Percentiles rank a stretch among this genome's conserved stretches.
Conservation (phyloP, 2,888 invertebrate genomes). For the Eupithecia dodoneata region DNA sequence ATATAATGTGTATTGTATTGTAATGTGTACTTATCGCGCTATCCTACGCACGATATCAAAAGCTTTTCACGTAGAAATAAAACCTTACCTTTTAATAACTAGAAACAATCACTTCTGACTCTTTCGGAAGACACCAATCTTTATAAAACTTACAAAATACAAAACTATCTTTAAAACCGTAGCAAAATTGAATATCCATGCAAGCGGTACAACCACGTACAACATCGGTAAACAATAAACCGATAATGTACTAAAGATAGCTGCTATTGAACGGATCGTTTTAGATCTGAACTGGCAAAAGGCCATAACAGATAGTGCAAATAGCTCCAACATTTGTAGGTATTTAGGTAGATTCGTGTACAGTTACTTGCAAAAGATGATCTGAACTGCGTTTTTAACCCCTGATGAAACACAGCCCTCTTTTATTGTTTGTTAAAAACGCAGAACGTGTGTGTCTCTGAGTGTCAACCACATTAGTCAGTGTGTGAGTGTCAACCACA, state of each 20-base stretch:
- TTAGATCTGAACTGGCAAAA: slow-evolving; percentile 37
- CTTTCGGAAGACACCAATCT: neutral
- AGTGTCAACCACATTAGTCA: too few species aligned
- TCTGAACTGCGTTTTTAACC: neutral
- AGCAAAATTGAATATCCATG: slow-evolving; percentile 6
- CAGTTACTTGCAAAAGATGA: slow-evolving; percentile 10
- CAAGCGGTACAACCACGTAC: slow-evolving; percentile 12
- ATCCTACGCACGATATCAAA: neutral
- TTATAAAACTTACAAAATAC: neutral
- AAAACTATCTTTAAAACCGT: neutral
- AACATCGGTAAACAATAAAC: slow-evolving; percentile 29
- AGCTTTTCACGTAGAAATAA: neutral
- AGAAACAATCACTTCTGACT: neutral
- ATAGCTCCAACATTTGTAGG: slow-evolving; percentile 24
- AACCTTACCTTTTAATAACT: neutral
- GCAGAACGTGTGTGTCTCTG: too few species aligned
- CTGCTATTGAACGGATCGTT: slow-evolving; percentile 35
- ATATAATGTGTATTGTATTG: too few species aligned
- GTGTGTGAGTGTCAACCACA: too few species aligned
- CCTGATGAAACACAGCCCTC: neutral
- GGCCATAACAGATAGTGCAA: slow-evolving; percentile 34
- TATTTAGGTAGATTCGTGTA: slow-evolving; percentile 2
- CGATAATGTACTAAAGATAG: slow-evolving; percentile 34
- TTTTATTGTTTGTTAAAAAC: too few species aligned
- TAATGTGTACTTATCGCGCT: too few species aligned